Evolutionary conservation across 2,113 vertebrate species (phyloP).

Genomic region (Todiramphus saurophagus): DNA sequence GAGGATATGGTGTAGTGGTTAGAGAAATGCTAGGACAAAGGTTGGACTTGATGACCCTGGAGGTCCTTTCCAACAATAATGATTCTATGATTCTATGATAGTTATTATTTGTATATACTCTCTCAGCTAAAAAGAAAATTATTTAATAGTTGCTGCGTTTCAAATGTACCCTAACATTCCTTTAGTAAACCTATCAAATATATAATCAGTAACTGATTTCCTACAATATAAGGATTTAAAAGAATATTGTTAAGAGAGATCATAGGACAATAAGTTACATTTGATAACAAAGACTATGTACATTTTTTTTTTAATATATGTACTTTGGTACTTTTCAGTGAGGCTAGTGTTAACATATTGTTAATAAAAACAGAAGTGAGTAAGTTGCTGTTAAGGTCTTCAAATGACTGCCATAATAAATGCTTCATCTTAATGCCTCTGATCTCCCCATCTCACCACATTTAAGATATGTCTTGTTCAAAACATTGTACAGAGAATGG

Average conservation of each 20-base stretch:
- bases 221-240: not conserved
- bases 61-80: no score
- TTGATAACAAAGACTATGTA: not conserved
- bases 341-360: not conserved
- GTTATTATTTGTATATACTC: not conserved
- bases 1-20: no score
- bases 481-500: not conserved
- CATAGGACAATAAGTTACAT: not conserved
- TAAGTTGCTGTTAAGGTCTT: not conserved
- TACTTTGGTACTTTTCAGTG: not conserved
- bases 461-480: not conserved
- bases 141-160: not conserved
- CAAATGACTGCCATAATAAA: not conserved
- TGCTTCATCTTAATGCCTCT: not conserved
- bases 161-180: not conserved
- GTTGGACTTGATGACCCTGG: no score
- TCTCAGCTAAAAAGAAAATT: not conserved
- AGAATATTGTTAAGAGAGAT: not conserved
- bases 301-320: rapidly evolving
- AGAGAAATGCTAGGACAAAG: no score
- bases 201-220: not conserved
- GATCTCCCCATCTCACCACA: not conserved
- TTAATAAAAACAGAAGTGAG: not conserved
- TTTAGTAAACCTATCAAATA: not conserved
- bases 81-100: no score